phyloP scores from a whole-genome alignment of 2,797 vertebrate genomes.

The Rhynchotus rufescens region DNA sequence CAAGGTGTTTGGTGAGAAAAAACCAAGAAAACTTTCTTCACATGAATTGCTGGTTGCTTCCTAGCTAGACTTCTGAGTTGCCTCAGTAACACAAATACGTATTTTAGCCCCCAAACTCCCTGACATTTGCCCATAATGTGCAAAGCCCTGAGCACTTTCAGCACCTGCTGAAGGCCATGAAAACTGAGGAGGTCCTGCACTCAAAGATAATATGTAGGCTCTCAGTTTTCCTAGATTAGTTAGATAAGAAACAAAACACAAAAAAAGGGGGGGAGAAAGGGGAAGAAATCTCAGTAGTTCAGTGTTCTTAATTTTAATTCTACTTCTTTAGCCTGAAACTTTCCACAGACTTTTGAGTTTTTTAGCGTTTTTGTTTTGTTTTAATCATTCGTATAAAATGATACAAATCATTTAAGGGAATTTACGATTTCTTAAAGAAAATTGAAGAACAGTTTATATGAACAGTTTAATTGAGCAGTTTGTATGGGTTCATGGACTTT shows the following conservation, averaged over 20 bases:
- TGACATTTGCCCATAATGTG: not conserved
- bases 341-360: not conserved
- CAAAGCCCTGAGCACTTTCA: not conserved
- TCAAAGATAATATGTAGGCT: not conserved
- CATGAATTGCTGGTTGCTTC: not conserved
- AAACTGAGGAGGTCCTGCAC: not conserved
- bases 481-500: not conserved
- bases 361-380: not conserved
- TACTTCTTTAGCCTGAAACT: not conserved
- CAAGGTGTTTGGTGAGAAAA: not conserved
- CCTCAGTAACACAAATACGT: fast-evolving
- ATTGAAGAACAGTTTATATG: not conserved
- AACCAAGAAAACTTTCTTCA: not conserved
- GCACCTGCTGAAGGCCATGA: not conserved
- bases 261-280: not conserved
- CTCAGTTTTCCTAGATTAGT: not conserved
- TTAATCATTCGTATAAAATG: not conserved
- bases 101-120: not conserved
- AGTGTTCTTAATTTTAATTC: not conserved
- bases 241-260: not conserved
- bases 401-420: not conserved
- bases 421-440: not conserved
- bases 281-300: not conserved
- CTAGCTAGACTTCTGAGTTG: not conserved
- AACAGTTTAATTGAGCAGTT: not conserved